Evolutionary conservation across 2,113 vertebrate species (phyloP), one percentile per base, ranked within the genome.

Genomic region (Cynopterus brachyotis): DNA sequence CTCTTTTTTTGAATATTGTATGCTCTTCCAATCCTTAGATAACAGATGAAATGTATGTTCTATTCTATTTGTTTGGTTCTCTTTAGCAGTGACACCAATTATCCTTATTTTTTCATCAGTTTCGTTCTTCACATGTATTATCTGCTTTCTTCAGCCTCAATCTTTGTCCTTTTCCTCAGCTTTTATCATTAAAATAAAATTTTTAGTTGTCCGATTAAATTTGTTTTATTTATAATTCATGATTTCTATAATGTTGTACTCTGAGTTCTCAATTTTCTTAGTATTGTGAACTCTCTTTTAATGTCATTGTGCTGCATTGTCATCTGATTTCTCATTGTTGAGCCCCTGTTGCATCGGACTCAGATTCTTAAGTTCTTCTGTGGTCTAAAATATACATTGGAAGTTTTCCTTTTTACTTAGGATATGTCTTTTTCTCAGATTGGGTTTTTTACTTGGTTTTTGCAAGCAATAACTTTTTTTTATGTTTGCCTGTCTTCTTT

Each of bases 211-310:
- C 45, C 66, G 40, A 40, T 84, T 79, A 83, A 37, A 37, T 75
- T 53, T 28, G 45, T 82, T 94, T 86, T 55, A 37, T 66, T 96
- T 87, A 70, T 90, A 72, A 81, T 84, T 92, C 75, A 84, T 93
- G 89, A 50, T 72, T 80, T 95, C 75, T 85, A 32, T 76, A 86
- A 76, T 79, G 60, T 28, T 89, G 17, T 35, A 22, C 8, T 50
- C 53, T 67, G 57, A n/a, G 20, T 53, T n/a, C 24, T 80, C 55
- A 35, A 67, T 57, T 82, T 95, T 53, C 57, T 70, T 53, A 66
- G 28, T 57, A 72, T 50, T 81, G 67, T 78, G 20, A 92, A 66
- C 57, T 91, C 42, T 64, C 76, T 64, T 88, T 88, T 73, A 64
- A 73, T 89, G 42, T 66, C 28, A 45, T 42, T 80, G 37, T 47